A percentile compares a stretch with the other conserved stretches of the same genome.
These are phyloP conservation scores for Triops cancriformis DNA, from an alignment of 1,140 invertebrate species.

Conservation along the genomic window DNA sequence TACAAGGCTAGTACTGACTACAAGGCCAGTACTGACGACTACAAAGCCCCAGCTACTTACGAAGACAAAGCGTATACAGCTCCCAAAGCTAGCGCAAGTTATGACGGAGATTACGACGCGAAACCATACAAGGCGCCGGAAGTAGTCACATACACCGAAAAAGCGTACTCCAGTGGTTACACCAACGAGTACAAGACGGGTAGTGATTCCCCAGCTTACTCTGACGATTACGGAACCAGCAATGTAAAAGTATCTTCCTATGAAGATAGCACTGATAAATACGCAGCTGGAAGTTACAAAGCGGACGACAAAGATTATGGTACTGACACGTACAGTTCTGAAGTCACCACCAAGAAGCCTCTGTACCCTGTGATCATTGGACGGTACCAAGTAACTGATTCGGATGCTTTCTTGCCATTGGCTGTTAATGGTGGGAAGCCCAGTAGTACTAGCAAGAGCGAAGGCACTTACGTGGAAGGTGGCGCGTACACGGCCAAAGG, in stretches of 20 bases:
- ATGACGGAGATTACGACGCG: not conserved
- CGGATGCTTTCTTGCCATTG: slow-evolving; percentile 26
- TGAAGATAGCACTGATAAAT: not conserved
- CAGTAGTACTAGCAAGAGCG: not conserved
- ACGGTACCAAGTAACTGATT: slow-evolving; percentile 28
- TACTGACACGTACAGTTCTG: not conserved
- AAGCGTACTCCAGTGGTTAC: not conserved
- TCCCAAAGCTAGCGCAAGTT: slow-evolving; percentile 1
- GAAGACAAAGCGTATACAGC: slow-evolving; percentile 16
- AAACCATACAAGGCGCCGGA: not conserved
- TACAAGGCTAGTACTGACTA: not conserved
- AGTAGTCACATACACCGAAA: not conserved
- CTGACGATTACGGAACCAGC: slow-evolving; percentile 20
- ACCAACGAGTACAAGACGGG: not conserved
- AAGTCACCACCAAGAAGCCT: slow-evolving; percentile 16
- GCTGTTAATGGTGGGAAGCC: slow-evolving; percentile 17
- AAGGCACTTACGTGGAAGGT: not conserved
- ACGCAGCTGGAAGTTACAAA: slow-evolving; percentile 12
- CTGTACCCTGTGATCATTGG: slow-evolving; percentile 28
- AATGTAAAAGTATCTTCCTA: slow-evolving; percentile 15
- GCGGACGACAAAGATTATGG: slow-evolving; percentile 17
- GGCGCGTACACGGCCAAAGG: slow-evolving; percentile 19
- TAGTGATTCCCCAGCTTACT: not conserved
- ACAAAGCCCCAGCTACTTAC: slow-evolving; percentile 22
- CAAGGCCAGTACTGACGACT: not conserved